A percentile compares a stretch with the other conserved stretches of the same genome.
phyloP scores from a whole-genome alignment of 2,797 vertebrate species.

The Gymnopithys bicolor region DNA sequence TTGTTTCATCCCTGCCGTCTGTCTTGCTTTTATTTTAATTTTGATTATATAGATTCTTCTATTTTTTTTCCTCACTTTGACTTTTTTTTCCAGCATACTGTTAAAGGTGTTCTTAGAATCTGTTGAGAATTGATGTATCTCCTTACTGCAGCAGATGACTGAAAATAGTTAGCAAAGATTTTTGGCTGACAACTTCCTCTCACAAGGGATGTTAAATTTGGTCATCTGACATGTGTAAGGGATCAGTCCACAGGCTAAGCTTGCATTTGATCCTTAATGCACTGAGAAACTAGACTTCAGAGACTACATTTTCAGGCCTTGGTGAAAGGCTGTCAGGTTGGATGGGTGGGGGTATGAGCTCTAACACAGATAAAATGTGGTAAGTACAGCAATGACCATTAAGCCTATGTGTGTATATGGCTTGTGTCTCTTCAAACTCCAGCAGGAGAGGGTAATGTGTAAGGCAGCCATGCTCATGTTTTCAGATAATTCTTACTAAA shows the following conservation, averaged over 20 bases:
- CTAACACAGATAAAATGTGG: fast-evolving
- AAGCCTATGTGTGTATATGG: fast-evolving
- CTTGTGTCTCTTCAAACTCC: not conserved
- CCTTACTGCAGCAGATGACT: not conserved
- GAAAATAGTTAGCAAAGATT: not conserved
- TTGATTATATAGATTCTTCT: not conserved
- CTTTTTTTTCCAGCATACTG: not conserved
- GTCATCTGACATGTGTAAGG: not conserved
- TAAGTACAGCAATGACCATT: not conserved
- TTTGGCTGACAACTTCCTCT: not conserved
- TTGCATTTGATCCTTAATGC: not conserved
- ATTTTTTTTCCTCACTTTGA: not conserved
- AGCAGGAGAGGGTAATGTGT: too few relatives aligned
- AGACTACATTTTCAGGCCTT: not conserved
- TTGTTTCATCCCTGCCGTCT: not conserved
- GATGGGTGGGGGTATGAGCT: not conserved
- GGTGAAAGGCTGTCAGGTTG: not conserved
- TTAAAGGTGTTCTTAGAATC: not conserved
- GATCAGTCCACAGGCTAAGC: not conserved
- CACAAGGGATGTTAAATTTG: not conserved
- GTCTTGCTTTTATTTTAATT: not conserved
- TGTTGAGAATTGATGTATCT: not conserved
- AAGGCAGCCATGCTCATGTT: not conserved
- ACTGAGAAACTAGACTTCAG: not conserved
- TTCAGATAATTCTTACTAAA: not conserved